Evolutionary conservation across 2,797 vertebrate genomes (phyloP).

Genomic region (Poecilia velifera): DNA sequence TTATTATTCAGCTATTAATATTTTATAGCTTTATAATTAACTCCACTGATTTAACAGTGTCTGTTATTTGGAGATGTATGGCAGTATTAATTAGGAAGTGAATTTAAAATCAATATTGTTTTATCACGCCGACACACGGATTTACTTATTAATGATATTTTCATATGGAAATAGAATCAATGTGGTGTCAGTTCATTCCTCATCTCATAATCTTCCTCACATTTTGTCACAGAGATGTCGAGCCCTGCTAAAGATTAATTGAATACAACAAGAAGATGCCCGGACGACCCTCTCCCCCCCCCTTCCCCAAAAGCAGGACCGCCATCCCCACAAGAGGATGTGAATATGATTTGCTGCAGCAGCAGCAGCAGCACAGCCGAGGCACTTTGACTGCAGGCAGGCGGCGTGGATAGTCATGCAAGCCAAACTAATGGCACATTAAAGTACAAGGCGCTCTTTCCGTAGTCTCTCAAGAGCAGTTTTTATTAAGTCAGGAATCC

Average conservation of each 20-base stretch:
- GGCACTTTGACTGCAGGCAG: slow-evolving; percentile 8
- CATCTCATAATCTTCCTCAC: slow-evolving; percentile 6
- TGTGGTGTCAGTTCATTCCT: slow-evolving; percentile 13
- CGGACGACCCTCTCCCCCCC: slow-evolving; percentile 7
- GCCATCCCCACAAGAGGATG: slow-evolving; percentile 2
- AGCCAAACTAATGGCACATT: slow-evolving; percentile 17
- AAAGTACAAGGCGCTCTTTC: slow-evolving; percentile 9
- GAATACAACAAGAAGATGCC: slow-evolving; percentile 16
- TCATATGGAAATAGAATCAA: slow-evolving; percentile 18
- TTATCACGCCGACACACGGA: slow-evolving; percentile 13
- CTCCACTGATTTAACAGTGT: slow-evolving; percentile 42
- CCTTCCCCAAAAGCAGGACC: slow-evolving; percentile 26
- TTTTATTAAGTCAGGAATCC: slow-evolving; percentile 2
- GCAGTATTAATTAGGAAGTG: slow-evolving; percentile 39
- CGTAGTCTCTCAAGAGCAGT: slow-evolving; percentile 9
- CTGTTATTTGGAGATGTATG: slow-evolving; percentile 35
- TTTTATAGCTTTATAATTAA: slow-evolving; percentile 55
- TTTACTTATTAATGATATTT: slow-evolving; percentile 29
- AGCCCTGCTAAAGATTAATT: slow-evolving; percentile 32
- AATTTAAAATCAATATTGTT: slow-evolving; percentile 37
- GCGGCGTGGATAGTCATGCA: background rate
- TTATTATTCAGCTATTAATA: slow-evolving; percentile 35
- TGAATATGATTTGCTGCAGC: slow-evolving; percentile 16
- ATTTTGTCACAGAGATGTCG: slow-evolving; percentile 32
- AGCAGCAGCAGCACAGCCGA: slow-evolving; percentile 5